A percentile compares a stretch with the other conserved stretches of the same genome.
Conservation (phyloP, 2,113 vertebrate species). For the Garra rufa region DNA sequence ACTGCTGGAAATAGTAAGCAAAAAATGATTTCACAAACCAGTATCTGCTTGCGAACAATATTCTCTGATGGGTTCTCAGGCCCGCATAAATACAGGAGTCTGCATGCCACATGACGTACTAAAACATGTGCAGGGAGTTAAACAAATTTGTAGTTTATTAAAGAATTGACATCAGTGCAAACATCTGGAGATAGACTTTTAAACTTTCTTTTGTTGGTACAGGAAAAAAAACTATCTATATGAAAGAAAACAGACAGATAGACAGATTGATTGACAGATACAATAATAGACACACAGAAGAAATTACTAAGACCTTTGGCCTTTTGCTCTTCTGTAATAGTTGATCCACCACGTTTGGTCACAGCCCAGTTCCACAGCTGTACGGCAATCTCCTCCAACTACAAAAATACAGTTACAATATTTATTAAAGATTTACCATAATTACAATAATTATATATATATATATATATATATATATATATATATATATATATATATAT, state of each 20-base stretch:
- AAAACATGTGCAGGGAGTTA: conserved; percentile 51
- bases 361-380: conserved; percentile 93
- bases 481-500: no score
- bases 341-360: conserved; percentile 70
- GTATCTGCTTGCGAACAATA: conserved; percentile 81
- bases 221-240: background rate
- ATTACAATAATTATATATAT: no score
- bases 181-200: background rate
- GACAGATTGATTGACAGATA: background rate
- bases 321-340: conserved; percentile 78
- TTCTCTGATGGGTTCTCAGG: conserved; percentile 76
- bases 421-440: background rate
- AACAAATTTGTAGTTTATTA: background rate
- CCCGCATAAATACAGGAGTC: conserved; percentile 77
- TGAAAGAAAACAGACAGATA: background rate
- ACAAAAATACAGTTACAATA: background rate
- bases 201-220: background rate
- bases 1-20: background rate
- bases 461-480: no score
- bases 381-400: conserved; percentile 86
- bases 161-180: conserved; percentile 17
- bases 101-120: conserved; percentile 88
- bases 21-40: conserved; percentile 72
- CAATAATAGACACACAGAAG: background rate
- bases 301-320: conserved; percentile 77